Conservation (phyloP, 2,888 invertebrate genomes). For the Hoplodrina blanda region DNA sequence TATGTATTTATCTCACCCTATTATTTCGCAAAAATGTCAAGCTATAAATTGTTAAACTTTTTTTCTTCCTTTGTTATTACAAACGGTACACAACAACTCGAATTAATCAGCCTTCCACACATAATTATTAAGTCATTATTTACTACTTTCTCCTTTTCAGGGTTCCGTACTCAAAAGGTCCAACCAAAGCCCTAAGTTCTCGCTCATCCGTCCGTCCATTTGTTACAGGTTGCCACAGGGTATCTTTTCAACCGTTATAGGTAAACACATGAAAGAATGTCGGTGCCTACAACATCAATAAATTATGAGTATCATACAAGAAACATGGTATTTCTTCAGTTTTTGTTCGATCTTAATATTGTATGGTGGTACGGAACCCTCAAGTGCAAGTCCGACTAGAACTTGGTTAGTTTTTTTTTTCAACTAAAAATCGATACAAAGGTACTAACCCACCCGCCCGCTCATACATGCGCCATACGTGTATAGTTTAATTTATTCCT, state of each 20-base stretch:
- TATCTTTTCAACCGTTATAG: too few species aligned
- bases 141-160: slow-evolving; percentile 27
- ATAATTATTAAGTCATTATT: slow-evolving; percentile 36
- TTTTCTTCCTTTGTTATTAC: not conserved
- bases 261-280: too few species aligned
- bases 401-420: not conserved
- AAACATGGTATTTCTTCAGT: too few species aligned
- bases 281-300: too few species aligned
- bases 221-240: too few species aligned
- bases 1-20: not conserved
- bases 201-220: too few species aligned
- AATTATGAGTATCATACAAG: too few species aligned
- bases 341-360: too few species aligned
- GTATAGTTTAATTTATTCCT: slow-evolving; percentile 74
- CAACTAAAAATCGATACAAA: slow-evolving; percentile 33
- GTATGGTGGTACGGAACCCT: too few species aligned
- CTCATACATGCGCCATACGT: slow-evolving; percentile 34
- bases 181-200: too few species aligned
- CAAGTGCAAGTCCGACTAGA: too few species aligned
- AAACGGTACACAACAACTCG: slow-evolving; percentile 4
- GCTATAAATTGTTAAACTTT: not conserved
- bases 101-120: slow-evolving; percentile 30
- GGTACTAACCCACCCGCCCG: not conserved
- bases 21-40: slow-evolving; percentile 14
- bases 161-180: too few species aligned